Base-by-base conservation (phyloP, 2,797 vertebrate species). In the Linurgus olivaceus region DNA sequence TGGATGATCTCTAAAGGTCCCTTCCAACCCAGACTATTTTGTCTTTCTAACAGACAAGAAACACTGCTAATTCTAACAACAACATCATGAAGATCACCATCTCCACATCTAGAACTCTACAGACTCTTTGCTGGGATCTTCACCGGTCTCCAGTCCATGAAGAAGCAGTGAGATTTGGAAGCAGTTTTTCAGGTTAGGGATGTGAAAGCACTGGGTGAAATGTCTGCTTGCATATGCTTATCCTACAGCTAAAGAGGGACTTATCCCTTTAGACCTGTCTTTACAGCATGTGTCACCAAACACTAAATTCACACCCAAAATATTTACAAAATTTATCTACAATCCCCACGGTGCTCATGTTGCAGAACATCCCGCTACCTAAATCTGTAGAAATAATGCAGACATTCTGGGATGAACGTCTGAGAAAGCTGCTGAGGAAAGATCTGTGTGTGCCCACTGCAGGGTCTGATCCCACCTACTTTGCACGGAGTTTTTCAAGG, bases 391-490 rank as follows among this genome's bases (percentile, higher is more conserved):
- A 72, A 90, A 79, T 19, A 86, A 55, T 1, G 15, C 59, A 89
- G 61, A 55, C 10, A 19, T 81, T 76, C 50, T 31, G 40, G 17
- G 37, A 80, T 47, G 35, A 87, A 80, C n/a, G 72, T 68, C 65
- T 38, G 65, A 96, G 93, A 75, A 89, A 82, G 48, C 28, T 89
- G 74, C 57, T 68, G 50, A 25, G 77, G 71, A 47, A 89, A 89
- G 91, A 74, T 35, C 61, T 40, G 2, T 24, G 52, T 52, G 13
- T 77, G 62, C 35, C 54, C 48, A 57, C 15, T 10, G 2, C 42
- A 48, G 7, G 5, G 82, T 24, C 47, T 88, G 57, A 91, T 96
- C 86, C 94, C 89, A 94, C 93, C 93, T 96, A 92, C 94, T 94
- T 45, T 37, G 86, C 65, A 72, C 59, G 86, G 82, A 5, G 0